Percentiles rank a stretch among this genome's conserved stretches.
Evolutionary conservation across 2,888 invertebrate genomes (phyloP).

Genomic region (Drosophila aldrichi): DNA sequence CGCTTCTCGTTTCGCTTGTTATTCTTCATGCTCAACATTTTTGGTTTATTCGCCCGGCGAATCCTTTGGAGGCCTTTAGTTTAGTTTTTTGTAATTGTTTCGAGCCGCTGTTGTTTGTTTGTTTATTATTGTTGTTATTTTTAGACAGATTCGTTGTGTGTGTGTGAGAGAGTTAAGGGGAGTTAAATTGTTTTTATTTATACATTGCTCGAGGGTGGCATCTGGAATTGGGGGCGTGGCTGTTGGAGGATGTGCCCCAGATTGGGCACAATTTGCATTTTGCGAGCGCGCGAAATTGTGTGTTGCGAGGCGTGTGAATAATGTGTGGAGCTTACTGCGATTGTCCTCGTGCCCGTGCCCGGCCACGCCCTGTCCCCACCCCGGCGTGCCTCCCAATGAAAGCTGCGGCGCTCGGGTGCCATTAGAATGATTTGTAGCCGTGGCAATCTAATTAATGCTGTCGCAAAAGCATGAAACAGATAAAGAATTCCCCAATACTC

Average conservation of each 20-base stretch:
- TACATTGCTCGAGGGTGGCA: slow-evolving; percentile 5
- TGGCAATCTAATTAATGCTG: slow-evolving; percentile 77
- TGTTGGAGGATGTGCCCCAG: slow-evolving; percentile 37
- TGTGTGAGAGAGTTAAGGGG: background rate
- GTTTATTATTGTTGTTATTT: slow-evolving; percentile 63
- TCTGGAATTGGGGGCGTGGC: background rate
- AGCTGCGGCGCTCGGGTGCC: slow-evolving; percentile 60
- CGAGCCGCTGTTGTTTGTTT: slow-evolving; percentile 45
- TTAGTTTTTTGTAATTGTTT: slow-evolving; percentile 72
- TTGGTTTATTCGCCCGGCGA: slow-evolving; percentile 65
- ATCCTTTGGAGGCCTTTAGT: slow-evolving; percentile 80
- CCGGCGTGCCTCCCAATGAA: background rate
- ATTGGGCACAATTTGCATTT: slow-evolving; percentile 71
- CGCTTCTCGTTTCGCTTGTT: slow-evolving; percentile 2
- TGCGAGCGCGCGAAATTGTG: slow-evolving; percentile 65
- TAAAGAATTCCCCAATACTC: slow-evolving; percentile 34
- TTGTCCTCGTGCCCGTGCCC: slow-evolving; percentile 2
- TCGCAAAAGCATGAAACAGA: slow-evolving; percentile 45
- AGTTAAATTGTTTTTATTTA: slow-evolving; percentile 57
- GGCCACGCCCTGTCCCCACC: background rate
- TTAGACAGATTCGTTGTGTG: slow-evolving; percentile 60
- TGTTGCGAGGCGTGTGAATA: slow-evolving; percentile 77
- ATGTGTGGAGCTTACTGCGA: slow-evolving; percentile 75
- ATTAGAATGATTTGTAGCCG: slow-evolving; percentile 76
- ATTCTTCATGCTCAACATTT: slow-evolving; percentile 32